Conservation (phyloP, 2,888 invertebrate species). For the Nomada ferruginata region DNA sequence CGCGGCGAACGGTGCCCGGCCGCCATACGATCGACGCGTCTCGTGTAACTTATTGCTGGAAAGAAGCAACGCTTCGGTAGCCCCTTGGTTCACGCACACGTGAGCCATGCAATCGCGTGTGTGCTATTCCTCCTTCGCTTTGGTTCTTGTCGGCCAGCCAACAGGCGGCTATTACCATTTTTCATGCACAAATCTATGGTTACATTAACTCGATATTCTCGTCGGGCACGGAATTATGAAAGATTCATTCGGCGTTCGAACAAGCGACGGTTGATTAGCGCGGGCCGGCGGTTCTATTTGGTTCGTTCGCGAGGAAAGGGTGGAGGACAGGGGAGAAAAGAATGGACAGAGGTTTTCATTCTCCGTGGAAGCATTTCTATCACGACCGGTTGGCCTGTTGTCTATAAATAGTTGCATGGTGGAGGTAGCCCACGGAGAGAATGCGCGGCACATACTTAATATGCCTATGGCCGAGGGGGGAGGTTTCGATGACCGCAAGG, state of each 20-base stretch:
- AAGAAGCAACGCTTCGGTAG: slow-evolving; percentile 47
- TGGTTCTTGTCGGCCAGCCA: slow-evolving; percentile 28
- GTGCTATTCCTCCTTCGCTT: background rate
- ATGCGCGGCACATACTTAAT: slow-evolving; percentile 61
- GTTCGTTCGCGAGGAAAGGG: slow-evolving; percentile 5
- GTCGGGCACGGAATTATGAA: slow-evolving; percentile 9
- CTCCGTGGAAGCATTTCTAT: slow-evolving; percentile 39
- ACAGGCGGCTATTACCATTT: slow-evolving; percentile 42
- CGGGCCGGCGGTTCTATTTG: slow-evolving; percentile 13
- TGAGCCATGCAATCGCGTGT: slow-evolving; percentile 29
- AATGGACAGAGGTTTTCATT: slow-evolving; percentile 10
- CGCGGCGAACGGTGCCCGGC: background rate
- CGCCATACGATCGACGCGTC: slow-evolving; percentile 34
- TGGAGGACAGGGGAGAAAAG: background rate
- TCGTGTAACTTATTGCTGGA: slow-evolving; percentile 44
- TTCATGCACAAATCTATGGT: slow-evolving; percentile 41
- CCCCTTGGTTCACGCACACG: slow-evolving; percentile 13
- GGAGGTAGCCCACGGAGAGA: slow-evolving; percentile 33
- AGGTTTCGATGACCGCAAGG: slow-evolving; percentile 58
- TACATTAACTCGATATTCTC: slow-evolving; percentile 41
- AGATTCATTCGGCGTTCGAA: slow-evolving; percentile 27
- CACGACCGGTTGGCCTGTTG: slow-evolving; percentile 31
- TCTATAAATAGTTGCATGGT: slow-evolving; percentile 54
- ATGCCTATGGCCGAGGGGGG: slow-evolving; percentile 43
- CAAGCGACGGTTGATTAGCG: slow-evolving; percentile 17